phyloP scores from a whole-genome alignment of 1,140 invertebrate species.

The Hycleus cichorii region DNA sequence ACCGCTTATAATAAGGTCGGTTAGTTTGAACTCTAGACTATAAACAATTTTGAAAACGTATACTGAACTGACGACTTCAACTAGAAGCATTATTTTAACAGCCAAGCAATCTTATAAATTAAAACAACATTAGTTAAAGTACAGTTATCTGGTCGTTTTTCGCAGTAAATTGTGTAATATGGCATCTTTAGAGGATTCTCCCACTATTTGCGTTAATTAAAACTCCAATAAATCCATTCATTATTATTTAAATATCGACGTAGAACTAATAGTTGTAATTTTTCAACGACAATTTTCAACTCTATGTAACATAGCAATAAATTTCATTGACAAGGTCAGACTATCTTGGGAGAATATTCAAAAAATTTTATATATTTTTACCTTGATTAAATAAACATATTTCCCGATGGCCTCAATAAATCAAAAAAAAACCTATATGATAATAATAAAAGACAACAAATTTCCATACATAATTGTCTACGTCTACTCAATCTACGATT shows the following conservation, averaged over 20 bases:
- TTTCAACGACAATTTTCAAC: conserved; percentile 14
- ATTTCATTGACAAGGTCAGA: conserved; percentile 14
- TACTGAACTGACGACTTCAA: too few relatives aligned
- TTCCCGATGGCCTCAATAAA: conserved; percentile 13
- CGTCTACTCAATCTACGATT: background rate
- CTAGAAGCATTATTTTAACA: too few relatives aligned
- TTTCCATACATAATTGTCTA: conserved; percentile 14
- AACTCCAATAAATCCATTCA: too few relatives aligned
- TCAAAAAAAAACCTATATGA: background rate
- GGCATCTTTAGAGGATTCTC: too few relatives aligned
- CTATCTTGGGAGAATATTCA: conserved; percentile 14
- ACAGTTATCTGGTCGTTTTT: too few relatives aligned
- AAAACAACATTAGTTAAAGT: too few relatives aligned
- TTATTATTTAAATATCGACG: background rate
- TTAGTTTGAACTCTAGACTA: too few relatives aligned
- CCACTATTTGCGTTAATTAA: too few relatives aligned
- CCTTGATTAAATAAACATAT: conserved; percentile 14
- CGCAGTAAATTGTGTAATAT: too few relatives aligned
- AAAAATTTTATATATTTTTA: conserved; percentile 13
- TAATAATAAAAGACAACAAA: background rate
- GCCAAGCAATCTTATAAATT: too few relatives aligned
- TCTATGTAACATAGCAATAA: conserved; percentile 7
- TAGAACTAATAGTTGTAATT: conserved; percentile 11
- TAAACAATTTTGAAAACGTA: too few relatives aligned
- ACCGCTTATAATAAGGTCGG: too few relatives aligned